phyloP scores from a whole-genome alignment of 2,113 vertebrate species.

The Coptodon rendalli region DNA sequence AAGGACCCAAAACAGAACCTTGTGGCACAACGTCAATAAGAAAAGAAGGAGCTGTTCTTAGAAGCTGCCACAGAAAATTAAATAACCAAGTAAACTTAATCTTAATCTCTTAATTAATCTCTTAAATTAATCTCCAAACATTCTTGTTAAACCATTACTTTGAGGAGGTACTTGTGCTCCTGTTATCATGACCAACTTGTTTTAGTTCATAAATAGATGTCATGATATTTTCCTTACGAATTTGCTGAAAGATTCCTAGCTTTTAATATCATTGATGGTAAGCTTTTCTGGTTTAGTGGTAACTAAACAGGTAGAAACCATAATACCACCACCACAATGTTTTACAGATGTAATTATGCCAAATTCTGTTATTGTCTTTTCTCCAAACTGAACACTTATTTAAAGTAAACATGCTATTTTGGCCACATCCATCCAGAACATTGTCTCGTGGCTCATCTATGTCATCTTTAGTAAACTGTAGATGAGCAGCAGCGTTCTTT shows the following conservation, averaged over 20 bases:
- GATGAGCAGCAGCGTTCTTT: not conserved
- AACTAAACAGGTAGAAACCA: not conserved
- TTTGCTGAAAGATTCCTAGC: not conserved
- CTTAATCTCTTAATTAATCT: not conserved
- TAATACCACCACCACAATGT: not conserved
- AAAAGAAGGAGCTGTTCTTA: not conserved
- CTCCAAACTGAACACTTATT: not conserved
- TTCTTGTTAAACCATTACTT: not conserved
- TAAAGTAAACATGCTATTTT: not conserved
- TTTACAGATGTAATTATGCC: not conserved
- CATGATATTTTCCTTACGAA: rapidly evolving
- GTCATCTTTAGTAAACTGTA: not conserved
- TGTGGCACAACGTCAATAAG: not conserved
- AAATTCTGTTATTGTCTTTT: not conserved
- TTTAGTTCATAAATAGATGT: not conserved
- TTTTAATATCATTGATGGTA: not conserved
- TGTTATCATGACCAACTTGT: not conserved
- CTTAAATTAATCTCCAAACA: not conserved
- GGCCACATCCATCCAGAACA: not conserved
- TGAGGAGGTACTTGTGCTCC: not conserved
- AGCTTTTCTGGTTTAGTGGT: not conserved
- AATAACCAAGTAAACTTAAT: not conserved
- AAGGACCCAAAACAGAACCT: not conserved
- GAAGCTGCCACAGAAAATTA: not conserved
- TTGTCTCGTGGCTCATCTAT: not conserved